A percentile compares a stretch with the other conserved stretches of the same genome.
Evolutionary conservation across 2,888 invertebrate genomes (phyloP).

Genomic region (Anthrax anthrax): DNA sequence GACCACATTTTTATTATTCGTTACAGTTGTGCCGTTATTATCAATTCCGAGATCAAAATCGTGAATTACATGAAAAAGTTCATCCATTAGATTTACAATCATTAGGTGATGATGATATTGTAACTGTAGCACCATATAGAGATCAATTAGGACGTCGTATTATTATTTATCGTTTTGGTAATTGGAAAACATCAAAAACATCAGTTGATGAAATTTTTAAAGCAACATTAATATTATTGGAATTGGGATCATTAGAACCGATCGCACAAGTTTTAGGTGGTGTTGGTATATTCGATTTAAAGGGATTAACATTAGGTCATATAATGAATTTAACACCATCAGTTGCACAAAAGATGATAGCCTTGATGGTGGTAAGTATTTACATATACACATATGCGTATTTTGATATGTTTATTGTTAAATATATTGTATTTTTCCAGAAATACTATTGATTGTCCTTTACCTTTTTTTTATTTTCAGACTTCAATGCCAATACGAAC

Average conservation of each 20-base stretch:
- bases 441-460: too few relatives aligned
- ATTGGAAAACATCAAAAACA: conserved; percentile 57
- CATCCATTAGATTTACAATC: conserved; percentile 46
- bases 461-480: conserved; percentile 26
- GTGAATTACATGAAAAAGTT: conserved; percentile 50
- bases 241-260: conserved; percentile 60
- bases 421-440: too few relatives aligned
- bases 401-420: too few relatives aligned
- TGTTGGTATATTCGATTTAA: conserved; percentile 59
- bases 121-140: conserved; percentile 60
- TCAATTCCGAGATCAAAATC: conserved; percentile 58
- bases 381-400: not conserved
- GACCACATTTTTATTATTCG: not conserved
- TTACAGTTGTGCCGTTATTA: conserved; percentile 52
- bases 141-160: conserved; percentile 57
- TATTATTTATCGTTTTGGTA: conserved; percentile 56
- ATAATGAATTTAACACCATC: conserved; percentile 59
- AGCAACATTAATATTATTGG: conserved; percentile 52
- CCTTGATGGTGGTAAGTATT: conserved; percentile 51
- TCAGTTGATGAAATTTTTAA: conserved; percentile 56
- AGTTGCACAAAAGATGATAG: conserved; percentile 50
- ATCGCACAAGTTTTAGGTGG: conserved; percentile 64
- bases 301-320: conserved; percentile 53
- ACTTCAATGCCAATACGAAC: conserved; percentile 60
- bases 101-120: conserved; percentile 52